Conservation (phyloP, 2,888 invertebrate genomes). For the Rhagonycha lutea region DNA sequence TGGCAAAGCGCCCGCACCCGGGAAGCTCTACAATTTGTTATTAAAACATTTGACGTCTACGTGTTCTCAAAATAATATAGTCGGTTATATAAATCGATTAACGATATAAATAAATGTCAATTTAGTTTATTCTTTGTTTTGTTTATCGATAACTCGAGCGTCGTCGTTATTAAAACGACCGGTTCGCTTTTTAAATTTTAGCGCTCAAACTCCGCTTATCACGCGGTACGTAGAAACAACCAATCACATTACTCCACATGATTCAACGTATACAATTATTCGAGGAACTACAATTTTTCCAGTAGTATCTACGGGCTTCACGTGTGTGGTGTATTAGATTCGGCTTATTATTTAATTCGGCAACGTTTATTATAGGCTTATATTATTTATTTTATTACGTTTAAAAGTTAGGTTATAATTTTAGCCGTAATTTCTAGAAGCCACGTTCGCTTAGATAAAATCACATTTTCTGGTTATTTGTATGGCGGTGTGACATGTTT, state of each 20-base stretch:
- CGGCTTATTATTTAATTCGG: constrained; percentile 15
- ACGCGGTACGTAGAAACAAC: constrained; percentile 38
- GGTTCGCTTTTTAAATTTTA: constrained; percentile 24
- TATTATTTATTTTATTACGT: constrained; percentile 16
- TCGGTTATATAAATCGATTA: constrained; percentile 25
- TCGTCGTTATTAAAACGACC: background rate
- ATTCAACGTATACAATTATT: constrained; percentile 38
- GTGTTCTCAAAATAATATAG: constrained; percentile 31
- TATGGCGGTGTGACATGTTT: constrained; percentile 22
- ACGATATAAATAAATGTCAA: constrained; percentile 34
- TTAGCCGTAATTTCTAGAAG: constrained; percentile 18
- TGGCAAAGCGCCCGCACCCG: constrained; percentile 41
- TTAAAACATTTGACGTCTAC: constrained; percentile 27
- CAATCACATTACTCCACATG: constrained; percentile 60
- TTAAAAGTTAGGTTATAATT: constrained; percentile 27
- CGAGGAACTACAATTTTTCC: constrained; percentile 22
- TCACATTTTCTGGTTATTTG: constrained; percentile 1
- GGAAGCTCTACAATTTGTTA: constrained; percentile 34
- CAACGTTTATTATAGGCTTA: constrained; percentile 3
- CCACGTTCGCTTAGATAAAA: constrained; percentile 23
- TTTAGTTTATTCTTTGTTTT: constrained; percentile 30
- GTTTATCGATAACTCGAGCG: background rate
- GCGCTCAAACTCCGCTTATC: constrained; percentile 30
- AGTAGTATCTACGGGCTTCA: constrained; percentile 22
- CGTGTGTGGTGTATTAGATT: constrained; percentile 17